Conservation (phyloP, 1,140 invertebrate species). For the Lasioglossum baleicum region DNA sequence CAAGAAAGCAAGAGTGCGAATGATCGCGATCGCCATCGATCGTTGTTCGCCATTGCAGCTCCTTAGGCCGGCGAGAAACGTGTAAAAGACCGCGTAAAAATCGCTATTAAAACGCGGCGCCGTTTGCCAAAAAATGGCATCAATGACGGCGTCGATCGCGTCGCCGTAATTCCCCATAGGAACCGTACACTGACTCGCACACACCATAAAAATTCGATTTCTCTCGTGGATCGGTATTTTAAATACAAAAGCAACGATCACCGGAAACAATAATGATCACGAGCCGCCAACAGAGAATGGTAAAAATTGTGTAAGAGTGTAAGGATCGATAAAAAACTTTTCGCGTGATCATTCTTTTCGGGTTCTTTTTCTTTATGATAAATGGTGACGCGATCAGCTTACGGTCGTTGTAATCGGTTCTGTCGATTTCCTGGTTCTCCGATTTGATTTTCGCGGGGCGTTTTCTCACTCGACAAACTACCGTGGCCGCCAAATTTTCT, state of each 20-base stretch:
- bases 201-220: neutral
- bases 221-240: no score
- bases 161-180: neutral
- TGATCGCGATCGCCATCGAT: slow-evolving; percentile 1
- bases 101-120: slow-evolving; percentile 31
- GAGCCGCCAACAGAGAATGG: no score
- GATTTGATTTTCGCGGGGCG: no score
- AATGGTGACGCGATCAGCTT: no score
- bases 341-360: no score
- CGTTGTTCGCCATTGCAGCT: slow-evolving; percentile 11
- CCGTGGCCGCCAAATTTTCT: no score
- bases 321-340: neutral
- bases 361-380: no score
- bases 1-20: slow-evolving; percentile 4
- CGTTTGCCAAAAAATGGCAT: neutral
- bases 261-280: no score
- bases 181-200: neutral
- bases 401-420: no score
- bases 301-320: neutral
- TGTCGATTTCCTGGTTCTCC: no score
- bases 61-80: slow-evolving; percentile 35
- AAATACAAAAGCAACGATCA: no score
- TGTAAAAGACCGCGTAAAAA: slow-evolving; percentile 46
- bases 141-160: neutral
- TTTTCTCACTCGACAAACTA: no score